phyloP scores from a whole-genome alignment of 64 coral and sea anemone species.

The Pachyseris speciosa region DNA sequence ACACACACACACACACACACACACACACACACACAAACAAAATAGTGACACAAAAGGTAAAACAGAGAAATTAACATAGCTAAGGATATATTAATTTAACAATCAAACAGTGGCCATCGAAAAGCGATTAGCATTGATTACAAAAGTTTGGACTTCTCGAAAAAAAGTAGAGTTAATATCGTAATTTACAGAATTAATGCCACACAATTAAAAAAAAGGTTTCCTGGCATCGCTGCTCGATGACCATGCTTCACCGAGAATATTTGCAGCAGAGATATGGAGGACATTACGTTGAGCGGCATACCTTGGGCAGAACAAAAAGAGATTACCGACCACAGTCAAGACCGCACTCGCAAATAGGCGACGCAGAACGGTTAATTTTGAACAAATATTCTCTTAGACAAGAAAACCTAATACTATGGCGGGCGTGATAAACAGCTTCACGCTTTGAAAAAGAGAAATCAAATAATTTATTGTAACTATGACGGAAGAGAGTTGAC shows the following conservation, averaged over 20 bases:
- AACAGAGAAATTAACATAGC: too few relatives aligned
- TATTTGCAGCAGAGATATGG: not conserved
- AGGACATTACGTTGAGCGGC: too few relatives aligned
- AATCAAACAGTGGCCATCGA: not conserved
- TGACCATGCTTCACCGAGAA: not conserved
- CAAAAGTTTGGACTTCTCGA: not conserved
- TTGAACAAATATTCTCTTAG: slow-evolving; percentile 8
- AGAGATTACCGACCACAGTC: not conserved
- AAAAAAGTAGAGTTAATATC: not conserved
- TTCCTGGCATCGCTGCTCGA: not conserved
- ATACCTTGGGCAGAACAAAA: not conserved
- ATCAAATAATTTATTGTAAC: not conserved
- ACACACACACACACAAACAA: too few relatives aligned
- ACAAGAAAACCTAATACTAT: not conserved
- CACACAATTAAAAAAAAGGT: not conserved
- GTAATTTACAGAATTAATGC: not conserved
- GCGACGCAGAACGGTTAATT: slow-evolving; percentile 18
- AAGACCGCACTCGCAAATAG: slow-evolving; percentile 2
- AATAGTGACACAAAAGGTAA: too few relatives aligned
- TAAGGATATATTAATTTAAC: not conserved
- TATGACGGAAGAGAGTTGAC: not conserved
- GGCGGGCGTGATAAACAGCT: not conserved
- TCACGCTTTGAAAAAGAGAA: not conserved
- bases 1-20: too few relatives aligned
- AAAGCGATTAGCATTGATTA: not conserved